phyloP scores from a whole-genome alignment of 2,888 invertebrate genomes.

The Mechanitis mazaeus region DNA sequence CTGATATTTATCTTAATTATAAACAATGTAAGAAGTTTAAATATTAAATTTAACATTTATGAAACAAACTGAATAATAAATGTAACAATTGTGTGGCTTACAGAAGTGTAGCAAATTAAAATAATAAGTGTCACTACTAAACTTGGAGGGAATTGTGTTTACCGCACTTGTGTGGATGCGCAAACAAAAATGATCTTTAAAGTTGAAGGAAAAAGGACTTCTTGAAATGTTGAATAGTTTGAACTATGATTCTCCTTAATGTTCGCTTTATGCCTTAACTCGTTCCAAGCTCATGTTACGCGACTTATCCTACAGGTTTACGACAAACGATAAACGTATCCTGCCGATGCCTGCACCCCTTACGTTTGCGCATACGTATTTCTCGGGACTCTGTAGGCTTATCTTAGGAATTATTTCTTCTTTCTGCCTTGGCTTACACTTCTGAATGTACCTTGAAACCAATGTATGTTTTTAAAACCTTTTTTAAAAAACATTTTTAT shows the following conservation, averaged over 20 bases:
- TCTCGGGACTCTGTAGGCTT: conserved; percentile 31
- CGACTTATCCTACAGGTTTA: conserved; percentile 61
- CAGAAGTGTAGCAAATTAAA: conserved; percentile 55
- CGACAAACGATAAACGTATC: conserved; percentile 58
- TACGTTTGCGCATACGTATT: conserved; percentile 32
- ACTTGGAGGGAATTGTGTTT: conserved; percentile 20
- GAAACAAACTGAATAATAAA: conserved; percentile 47
- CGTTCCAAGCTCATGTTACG: conserved; percentile 55
- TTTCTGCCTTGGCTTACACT: conserved; percentile 11
- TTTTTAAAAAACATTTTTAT: background rate
- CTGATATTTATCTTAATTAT: background rate
- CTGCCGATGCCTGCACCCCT: conserved; percentile 39
- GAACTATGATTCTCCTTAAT: conserved; percentile 44
- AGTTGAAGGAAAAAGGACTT: conserved; percentile 12
- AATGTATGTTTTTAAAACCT: background rate
- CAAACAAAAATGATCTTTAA: conserved; percentile 17
- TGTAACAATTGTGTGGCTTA: conserved; percentile 46
- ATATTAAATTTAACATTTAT: conserved; percentile 35
- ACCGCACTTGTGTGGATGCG: conserved; percentile 12
- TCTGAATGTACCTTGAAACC: conserved; percentile 4
- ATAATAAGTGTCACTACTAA: conserved; percentile 48
- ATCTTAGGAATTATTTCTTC: conserved; percentile 31
- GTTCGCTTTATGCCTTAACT: conserved; percentile 52
- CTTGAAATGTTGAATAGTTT: conserved; percentile 22
- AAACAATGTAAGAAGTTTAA: background rate